Conservation (phyloP, 1,140 invertebrate species). For the Aphelenchoides fujianensis region DNA sequence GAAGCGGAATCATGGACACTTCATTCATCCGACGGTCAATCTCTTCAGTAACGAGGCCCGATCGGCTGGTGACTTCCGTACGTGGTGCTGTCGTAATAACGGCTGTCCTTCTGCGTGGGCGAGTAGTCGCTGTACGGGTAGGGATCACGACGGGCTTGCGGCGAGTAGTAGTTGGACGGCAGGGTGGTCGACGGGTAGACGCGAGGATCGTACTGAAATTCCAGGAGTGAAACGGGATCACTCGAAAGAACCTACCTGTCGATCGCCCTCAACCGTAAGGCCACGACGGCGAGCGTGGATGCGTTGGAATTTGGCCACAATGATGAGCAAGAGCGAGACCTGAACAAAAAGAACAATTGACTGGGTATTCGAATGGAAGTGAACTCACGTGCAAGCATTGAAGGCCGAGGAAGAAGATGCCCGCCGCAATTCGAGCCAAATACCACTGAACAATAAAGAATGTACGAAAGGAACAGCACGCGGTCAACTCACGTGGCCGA, state of each 20-base stretch:
- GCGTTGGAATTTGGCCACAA: conserved; percentile 61
- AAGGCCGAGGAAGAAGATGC: conserved; percentile 61
- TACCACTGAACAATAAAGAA: conserved; percentile 42
- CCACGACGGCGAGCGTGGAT: conserved; percentile 56
- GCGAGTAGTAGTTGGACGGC: conserved; percentile 54
- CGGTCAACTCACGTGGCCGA: conserved; percentile 52
- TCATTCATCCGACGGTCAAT: too few species aligned
- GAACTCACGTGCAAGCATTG: conserved; percentile 59
- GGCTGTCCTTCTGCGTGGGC: conserved; percentile 24
- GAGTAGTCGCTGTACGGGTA: conserved; percentile 37
- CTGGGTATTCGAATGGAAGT: background rate
- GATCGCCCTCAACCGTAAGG: conserved; percentile 43
- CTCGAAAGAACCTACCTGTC: conserved; percentile 30
- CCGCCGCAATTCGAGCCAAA: conserved; percentile 58
- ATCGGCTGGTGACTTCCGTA: conserved; percentile 11
- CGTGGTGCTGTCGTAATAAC: conserved; percentile 25
- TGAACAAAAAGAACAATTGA: conserved; percentile 34
- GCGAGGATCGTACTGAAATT: conserved; percentile 45
- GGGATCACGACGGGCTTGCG: conserved; percentile 29
- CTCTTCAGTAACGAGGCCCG: conserved; percentile 11
- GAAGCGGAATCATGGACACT: too few species aligned
- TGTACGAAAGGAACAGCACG: conserved; percentile 22
- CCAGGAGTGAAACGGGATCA: conserved; percentile 18
- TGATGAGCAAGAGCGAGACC: conserved; percentile 57
- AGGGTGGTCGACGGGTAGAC: conserved; percentile 46